phyloP scores from a whole-genome alignment of 2,797 vertebrate genomes.

The Pogoniulus pusillus region DNA sequence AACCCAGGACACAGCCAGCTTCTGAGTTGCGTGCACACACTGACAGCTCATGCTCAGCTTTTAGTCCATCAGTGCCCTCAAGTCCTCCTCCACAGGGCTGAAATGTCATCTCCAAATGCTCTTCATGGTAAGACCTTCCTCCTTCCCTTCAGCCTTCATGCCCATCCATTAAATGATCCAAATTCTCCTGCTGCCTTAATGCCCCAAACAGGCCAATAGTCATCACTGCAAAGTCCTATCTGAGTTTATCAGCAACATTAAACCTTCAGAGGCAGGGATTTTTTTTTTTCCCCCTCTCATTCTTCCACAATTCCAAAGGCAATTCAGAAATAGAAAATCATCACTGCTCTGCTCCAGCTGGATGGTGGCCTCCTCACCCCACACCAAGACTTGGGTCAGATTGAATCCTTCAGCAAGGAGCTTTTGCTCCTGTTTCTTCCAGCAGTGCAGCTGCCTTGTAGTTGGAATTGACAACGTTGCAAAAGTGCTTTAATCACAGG shows the following conservation, averaged over 20 bases:
- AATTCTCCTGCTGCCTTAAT: not conserved
- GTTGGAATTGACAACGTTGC: rapidly evolving
- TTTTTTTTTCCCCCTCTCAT: not conserved
- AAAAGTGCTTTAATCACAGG: not conserved
- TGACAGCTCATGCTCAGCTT: no score
- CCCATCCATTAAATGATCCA: not conserved
- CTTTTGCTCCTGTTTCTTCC: not conserved
- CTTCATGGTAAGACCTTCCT: not conserved
- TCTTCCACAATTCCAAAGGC: not conserved
- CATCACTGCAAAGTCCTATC: not conserved
- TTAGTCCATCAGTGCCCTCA: no score
- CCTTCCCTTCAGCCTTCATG: not conserved
- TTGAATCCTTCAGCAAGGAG: not conserved
- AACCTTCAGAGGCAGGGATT: not conserved
- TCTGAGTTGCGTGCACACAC: no score
- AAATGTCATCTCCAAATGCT: not conserved
- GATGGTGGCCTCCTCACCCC: not conserved
- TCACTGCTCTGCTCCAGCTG: not conserved
- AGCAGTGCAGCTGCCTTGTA: not conserved
- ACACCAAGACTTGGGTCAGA: rapidly evolving
- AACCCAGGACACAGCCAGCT: no score
- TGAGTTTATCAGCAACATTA: not conserved
- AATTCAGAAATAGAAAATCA: not conserved
- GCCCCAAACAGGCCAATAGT: rapidly evolving
- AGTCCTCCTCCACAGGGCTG: no score